These are phyloP conservation scores for Habrosyne pyritoides DNA, from an alignment of 2,888 invertebrate species.

Conservation along the genomic window DNA sequence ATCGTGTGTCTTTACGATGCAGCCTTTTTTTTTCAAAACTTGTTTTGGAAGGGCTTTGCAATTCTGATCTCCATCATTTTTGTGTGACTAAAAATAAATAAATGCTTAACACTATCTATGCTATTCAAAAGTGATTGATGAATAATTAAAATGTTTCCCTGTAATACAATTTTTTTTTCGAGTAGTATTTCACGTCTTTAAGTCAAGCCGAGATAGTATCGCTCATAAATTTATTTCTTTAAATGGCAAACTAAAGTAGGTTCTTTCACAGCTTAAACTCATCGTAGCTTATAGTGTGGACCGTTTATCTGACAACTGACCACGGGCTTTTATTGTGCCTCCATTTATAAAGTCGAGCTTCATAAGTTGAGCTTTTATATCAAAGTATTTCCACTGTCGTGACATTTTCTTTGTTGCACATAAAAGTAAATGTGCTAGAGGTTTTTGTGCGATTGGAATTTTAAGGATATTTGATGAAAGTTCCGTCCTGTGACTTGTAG, in stretches of 20 bases:
- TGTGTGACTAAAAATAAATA: too few species aligned
- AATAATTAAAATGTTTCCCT: too few species aligned
- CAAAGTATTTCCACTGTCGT: constrained; percentile 13
- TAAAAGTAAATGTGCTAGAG: constrained; percentile 16
- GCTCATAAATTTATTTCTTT: background rate
- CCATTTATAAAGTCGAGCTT: constrained; percentile 40
- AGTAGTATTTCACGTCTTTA: too few species aligned
- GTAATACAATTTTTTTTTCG: too few species aligned
- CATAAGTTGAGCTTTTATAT: constrained; percentile 32
- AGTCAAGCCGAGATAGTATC: constrained; percentile 9
- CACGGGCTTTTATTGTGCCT: constrained; percentile 30
- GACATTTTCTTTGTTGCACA: constrained; percentile 21
- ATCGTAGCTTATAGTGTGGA: constrained; percentile 11
- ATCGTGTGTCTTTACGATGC: too few species aligned
- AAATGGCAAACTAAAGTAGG: background rate
- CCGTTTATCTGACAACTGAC: constrained; percentile 38
- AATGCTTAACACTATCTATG: too few species aligned
- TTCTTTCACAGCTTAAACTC: constrained; percentile 21
- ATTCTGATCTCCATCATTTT: too few species aligned
- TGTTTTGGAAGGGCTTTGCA: too few species aligned
- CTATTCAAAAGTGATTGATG: too few species aligned
- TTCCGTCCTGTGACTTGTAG: too few species aligned
- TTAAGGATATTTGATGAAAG: background rate
- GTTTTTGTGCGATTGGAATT: background rate
- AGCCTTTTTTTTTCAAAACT: too few species aligned